Evolutionary conservation across 37 sponge, comb jelly and placozoan species (phyloP), one percentile per base, ranked within the genome.

Genomic region (Cladorhizidae sp.): DNA sequence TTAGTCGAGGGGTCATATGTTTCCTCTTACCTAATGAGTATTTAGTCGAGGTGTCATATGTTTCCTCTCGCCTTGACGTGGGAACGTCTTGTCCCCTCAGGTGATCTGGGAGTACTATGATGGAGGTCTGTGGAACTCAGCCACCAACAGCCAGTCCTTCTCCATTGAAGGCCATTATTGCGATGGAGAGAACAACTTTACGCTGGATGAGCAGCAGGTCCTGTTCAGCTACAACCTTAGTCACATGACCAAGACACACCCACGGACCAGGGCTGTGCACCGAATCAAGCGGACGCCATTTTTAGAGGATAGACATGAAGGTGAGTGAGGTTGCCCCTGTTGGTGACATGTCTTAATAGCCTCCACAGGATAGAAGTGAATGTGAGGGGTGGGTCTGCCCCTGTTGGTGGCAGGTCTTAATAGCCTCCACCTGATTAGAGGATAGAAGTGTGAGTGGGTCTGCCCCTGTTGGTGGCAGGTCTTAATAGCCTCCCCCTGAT

Each of bases 31-130:
- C n/a, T n/a, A n/a, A n/a, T n/a, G n/a, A n/a, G n/a, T n/a, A n/a
- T n/a, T n/a, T n/a, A n/a, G n/a, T n/a, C n/a, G n/a, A n/a, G n/a
- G n/a, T n/a, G n/a, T 25, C 39, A 3, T 57, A 17, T 28, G 9
- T 21, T 43, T 40, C 25, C 72, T 42, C 22, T 40, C 50, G 2
- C 20, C 42, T 71, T 40, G 21, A 49, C 43, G 18, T 26, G 28
- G n/a, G n/a, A n/a, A n/a, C n/a, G n/a, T n/a, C n/a, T n/a, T n/a
- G n/a, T n/a, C n/a, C 59, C 35, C 57, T 40, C 42, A 92, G 92
- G 88, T 92, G 61, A 87, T 84, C 29, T 92, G 92, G 92, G 92
- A 92, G 81, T 84, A 71, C 63, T 78, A 67, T 31, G 92, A 83
- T 70, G 79, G 72, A 3, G 92, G 92, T 2, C 55, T 92, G 32